A percentile compares a stretch with the other conserved stretches of the same genome.
phyloP scores from a whole-genome alignment of 2,888 invertebrate genomes.

The Sipunculus nudus region DNA sequence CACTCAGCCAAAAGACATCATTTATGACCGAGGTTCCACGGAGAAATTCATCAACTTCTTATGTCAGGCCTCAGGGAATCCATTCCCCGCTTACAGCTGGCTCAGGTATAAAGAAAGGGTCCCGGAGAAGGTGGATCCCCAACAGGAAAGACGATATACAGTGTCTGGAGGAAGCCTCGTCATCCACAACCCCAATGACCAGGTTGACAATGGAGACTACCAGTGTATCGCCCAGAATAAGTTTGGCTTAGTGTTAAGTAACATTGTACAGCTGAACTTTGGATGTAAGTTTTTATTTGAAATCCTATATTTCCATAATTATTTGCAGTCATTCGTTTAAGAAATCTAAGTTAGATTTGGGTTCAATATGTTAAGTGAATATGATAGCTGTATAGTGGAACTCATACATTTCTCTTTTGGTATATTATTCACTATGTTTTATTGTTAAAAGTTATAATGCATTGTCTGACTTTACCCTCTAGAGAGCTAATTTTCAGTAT shows the following conservation, averaged over 20 bases:
- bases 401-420: too few species aligned
- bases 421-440: too few species aligned
- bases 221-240: conserved; percentile 53
- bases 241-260: conserved; percentile 50
- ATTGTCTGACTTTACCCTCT: too few species aligned
- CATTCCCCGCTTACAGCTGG: conserved; percentile 49
- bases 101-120: neutral
- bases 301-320: too few species aligned
- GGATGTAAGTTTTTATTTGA: conserved; percentile 46
- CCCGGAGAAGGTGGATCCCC: conserved; percentile 1
- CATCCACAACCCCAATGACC: conserved; percentile 47
- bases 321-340: neutral
- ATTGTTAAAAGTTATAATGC: too few species aligned
- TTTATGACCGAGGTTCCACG: conserved; percentile 58
- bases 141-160: conserved; percentile 40
- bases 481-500: too few species aligned
- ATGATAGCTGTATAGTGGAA: too few species aligned
- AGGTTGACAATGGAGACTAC: conserved; percentile 51
- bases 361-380: too few species aligned
- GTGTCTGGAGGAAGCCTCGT: conserved; percentile 55
- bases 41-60: conserved; percentile 22
- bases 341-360: too few species aligned
- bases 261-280: conserved; percentile 49
- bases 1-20: conserved; percentile 29
- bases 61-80: conserved; percentile 40